These are phyloP conservation scores for Tenodera sinensis DNA, from an alignment of 2,888 invertebrate genomes.

Conservation along the genomic window DNA sequence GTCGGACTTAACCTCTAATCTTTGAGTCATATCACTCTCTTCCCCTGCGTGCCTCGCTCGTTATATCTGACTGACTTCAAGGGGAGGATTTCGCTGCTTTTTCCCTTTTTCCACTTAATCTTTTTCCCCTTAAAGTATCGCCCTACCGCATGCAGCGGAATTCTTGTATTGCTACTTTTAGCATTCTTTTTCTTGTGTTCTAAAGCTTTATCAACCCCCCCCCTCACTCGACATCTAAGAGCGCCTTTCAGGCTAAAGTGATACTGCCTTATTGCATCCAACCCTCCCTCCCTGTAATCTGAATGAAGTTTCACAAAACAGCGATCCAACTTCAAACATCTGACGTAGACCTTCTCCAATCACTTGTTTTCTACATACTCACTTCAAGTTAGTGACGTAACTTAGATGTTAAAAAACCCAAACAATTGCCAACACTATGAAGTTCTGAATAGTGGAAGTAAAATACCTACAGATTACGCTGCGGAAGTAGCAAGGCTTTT, in stretches of 20 bases:
- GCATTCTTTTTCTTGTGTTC: background rate
- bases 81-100: background rate
- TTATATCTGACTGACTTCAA: background rate
- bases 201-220: background rate
- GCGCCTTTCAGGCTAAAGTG: background rate
- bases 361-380: too few relatives aligned
- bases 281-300: background rate
- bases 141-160: background rate
- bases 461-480: too few relatives aligned
- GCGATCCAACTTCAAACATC: too few relatives aligned
- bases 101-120: too few relatives aligned
- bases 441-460: too few relatives aligned
- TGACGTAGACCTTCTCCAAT: too few relatives aligned
- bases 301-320: background rate
- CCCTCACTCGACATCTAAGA: background rate
- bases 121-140: background rate
- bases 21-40: background rate
- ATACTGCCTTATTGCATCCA: background rate
- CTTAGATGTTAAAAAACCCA: too few relatives aligned
- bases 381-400: too few relatives aligned
- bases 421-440: too few relatives aligned
- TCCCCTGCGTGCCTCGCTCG: too few relatives aligned
- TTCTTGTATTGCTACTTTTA: background rate
- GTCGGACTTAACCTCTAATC: background rate
- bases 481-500: too few relatives aligned